A percentile compares a stretch with the other conserved stretches of the same genome.
These are phyloP conservation scores for Athrips mouffetella DNA, from an alignment of 2,888 invertebrate species.

Conservation along the genomic window DNA sequence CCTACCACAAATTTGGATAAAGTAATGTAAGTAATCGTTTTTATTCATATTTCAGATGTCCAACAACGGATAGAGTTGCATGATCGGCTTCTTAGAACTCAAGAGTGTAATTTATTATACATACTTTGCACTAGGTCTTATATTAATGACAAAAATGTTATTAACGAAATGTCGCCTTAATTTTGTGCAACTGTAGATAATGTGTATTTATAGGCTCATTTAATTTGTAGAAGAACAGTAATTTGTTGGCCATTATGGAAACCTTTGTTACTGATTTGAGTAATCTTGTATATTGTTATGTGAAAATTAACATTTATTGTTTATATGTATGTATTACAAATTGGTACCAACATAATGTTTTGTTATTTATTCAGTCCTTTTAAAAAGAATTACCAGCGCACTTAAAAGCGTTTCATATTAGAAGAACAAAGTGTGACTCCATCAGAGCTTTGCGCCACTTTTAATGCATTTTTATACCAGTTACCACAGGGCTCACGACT, in stretches of 20 bases:
- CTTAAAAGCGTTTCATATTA: too few species aligned
- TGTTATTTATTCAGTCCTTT: conserved; percentile 27
- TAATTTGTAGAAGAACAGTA: conserved; percentile 48
- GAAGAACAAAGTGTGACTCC: too few species aligned
- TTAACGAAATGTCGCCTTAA: conserved; percentile 21
- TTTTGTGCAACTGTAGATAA: conserved; percentile 46
- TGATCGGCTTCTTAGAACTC: conserved; percentile 25
- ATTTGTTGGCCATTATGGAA: conserved; percentile 47
- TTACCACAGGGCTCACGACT: too few species aligned
- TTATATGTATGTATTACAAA: conserved; percentile 48
- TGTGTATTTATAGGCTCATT: conserved; percentile 34
- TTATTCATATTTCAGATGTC: conserved; percentile 42
- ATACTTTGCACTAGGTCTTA: conserved; percentile 48
- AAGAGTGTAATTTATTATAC: conserved; percentile 42
- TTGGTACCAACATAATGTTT: conserved; percentile 45
- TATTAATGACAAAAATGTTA: conserved; percentile 34
- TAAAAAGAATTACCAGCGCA: not conserved
- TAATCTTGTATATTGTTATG: conserved; percentile 58
- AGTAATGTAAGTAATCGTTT: too few species aligned
- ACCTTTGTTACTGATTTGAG: conserved; percentile 45
- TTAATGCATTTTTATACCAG: too few species aligned
- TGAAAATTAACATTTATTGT: conserved; percentile 48
- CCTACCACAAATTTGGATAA: too few species aligned
- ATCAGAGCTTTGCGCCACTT: too few species aligned
- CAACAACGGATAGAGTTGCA: conserved; percentile 4